These are phyloP conservation scores for Palythoa heliodiscus DNA, from an alignment of 92 coral and sea anemone genomes.

Conservation along the genomic window DNA sequence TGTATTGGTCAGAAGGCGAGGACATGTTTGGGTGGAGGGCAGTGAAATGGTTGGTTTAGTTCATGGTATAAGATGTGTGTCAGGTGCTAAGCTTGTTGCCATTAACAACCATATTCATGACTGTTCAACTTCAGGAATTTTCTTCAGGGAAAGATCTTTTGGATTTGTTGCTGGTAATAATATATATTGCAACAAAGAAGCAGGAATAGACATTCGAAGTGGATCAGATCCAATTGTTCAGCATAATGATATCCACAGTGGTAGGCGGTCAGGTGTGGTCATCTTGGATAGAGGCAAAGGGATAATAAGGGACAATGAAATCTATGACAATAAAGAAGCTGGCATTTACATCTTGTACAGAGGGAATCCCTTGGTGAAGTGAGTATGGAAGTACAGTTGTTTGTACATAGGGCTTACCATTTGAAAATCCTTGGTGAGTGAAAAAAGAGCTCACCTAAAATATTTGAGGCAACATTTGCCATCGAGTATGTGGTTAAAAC, in stretches of 20 bases:
- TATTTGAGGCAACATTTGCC: no score
- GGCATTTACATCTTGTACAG: slow-evolving; percentile 90
- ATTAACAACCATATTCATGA: slow-evolving; percentile 84
- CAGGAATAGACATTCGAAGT: slow-evolving; percentile 93
- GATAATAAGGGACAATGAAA: slow-evolving; percentile 84
- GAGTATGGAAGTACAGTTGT: slow-evolving; percentile 13
- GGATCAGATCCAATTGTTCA: slow-evolving; percentile 96
- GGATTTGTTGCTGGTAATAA: slow-evolving; percentile 97
- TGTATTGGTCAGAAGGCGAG: slow-evolving; percentile 81
- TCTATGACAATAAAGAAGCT: slow-evolving; percentile 93
- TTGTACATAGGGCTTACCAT: no score
- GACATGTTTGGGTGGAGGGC: slow-evolving; percentile 95
- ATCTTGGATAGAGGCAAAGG: slow-evolving; percentile 95
- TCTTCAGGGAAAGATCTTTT: slow-evolving; percentile 87
- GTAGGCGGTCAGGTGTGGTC: slow-evolving; percentile 89
- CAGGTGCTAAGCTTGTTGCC: slow-evolving; percentile 82
- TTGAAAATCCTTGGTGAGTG: no score
- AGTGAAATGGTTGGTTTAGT: slow-evolving; percentile 77
- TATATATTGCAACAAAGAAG: slow-evolving; percentile 87
- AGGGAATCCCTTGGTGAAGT: slow-evolving; percentile 91
- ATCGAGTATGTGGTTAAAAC: no score
- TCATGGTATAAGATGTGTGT: slow-evolving; percentile 84
- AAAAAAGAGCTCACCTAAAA: no score
- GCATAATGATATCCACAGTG: slow-evolving; percentile 90
- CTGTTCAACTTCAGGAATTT: slow-evolving; percentile 91